A percentile compares a stretch with the other conserved stretches of the same genome.
These are phyloP conservation scores for Phrynocephalus forsythii DNA, from an alignment of 2,797 vertebrate species.

Conservation along the genomic window DNA sequence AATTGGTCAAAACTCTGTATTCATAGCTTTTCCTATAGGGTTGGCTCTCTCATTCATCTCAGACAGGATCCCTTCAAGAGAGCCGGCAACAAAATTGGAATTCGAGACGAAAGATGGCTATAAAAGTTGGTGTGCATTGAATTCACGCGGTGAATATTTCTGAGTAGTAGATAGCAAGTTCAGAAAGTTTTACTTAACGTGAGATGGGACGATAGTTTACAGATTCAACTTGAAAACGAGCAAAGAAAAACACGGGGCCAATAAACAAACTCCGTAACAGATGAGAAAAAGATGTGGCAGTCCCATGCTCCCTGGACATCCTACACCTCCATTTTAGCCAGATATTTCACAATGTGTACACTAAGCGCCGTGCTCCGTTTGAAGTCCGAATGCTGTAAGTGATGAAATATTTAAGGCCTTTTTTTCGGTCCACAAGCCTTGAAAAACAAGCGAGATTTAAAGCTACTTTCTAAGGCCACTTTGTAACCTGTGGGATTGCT, in stretches of 20 bases:
- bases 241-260: slow-evolving; percentile 2
- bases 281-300: neutral
- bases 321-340: neutral
- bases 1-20: neutral
- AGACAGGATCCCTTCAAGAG: neutral
- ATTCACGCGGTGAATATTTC: slow-evolving; percentile 53
- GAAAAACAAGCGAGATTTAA: neutral
- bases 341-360: slow-evolving; percentile 11
- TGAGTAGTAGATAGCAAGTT: slow-evolving; percentile 66
- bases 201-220: slow-evolving; percentile 62
- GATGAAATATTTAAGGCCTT: neutral
- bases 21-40: neutral
- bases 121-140: neutral
- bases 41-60: neutral
- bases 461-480: neutral
- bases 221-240: neutral
- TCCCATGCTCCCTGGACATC: neutral
- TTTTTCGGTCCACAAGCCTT: neutral
- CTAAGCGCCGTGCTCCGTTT: neutral
- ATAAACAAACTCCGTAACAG: slow-evolving; percentile 11
- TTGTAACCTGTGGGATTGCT: neutral
- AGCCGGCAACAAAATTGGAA: neutral
- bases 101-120: neutral
- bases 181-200: slow-evolving; percentile 65
- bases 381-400: neutral